Evolutionary conservation across 2,888 invertebrate genomes (phyloP).

Genomic region (Tiliacea citrago): DNA sequence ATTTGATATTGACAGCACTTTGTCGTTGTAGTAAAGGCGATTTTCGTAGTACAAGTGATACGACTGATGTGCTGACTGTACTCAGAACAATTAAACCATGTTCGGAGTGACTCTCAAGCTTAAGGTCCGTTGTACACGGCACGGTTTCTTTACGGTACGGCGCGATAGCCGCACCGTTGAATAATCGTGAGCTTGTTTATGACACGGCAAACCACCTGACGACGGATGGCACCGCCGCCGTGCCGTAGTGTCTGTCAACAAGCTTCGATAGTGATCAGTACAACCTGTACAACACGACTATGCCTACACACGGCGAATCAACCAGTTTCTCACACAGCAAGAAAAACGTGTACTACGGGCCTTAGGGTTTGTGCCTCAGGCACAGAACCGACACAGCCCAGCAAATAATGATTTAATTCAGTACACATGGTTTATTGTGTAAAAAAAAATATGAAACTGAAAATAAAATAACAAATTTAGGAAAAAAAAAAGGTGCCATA

Average conservation of each 20-base stretch:
- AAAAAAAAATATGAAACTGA: background rate
- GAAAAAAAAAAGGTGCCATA: conserved; percentile 6
- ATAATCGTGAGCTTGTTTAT: background rate
- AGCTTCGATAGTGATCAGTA: background rate
- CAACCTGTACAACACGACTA: too few species aligned
- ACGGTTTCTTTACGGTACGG: background rate
- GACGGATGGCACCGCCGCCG: background rate
- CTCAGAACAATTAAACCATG: too few species aligned
- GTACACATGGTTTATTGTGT: background rate
- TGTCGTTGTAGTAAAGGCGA: background rate
- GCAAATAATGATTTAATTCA: background rate
- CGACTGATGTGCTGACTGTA: background rate
- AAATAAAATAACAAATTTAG: conserved; percentile 4
- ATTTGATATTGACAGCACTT: background rate
- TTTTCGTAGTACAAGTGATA: background rate
- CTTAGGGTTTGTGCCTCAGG: background rate
- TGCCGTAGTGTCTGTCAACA: background rate
- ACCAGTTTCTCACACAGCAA: background rate
- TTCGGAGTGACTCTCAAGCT: too few species aligned
- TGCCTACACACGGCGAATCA: background rate
- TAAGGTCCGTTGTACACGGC: background rate
- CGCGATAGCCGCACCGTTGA: background rate
- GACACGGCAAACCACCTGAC: background rate
- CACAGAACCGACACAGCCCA: background rate
- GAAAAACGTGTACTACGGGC: background rate